Percentiles rank a stretch among this genome's conserved stretches.
Conservation (phyloP, 2,888 invertebrate genomes). For the Drosophila anomelani region DNA sequence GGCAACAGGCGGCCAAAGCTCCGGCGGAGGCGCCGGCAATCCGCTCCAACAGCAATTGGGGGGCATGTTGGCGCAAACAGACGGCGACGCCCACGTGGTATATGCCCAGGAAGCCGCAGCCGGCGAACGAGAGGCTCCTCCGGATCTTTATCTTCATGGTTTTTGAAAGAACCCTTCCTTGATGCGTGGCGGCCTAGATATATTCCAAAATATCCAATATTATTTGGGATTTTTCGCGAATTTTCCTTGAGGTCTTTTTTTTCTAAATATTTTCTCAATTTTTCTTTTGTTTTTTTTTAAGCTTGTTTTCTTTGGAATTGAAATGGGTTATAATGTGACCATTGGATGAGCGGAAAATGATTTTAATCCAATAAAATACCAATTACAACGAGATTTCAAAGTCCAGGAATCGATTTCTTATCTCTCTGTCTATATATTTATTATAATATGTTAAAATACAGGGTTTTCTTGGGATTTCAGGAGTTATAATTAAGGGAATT, state of each 20-base stretch:
- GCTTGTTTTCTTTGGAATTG: constrained; percentile 8
- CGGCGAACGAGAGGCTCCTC: constrained; percentile 99
- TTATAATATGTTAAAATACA: neutral
- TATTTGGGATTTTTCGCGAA: neutral
- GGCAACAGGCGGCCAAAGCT: constrained; percentile 94
- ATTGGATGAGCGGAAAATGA: neutral
- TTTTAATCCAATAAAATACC: constrained; percentile 18
- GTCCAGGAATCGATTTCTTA: constrained; percentile 2
- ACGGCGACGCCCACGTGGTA: constrained; percentile 99
- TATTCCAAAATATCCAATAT: neutral
- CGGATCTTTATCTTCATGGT: constrained; percentile 4
- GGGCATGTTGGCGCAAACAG: constrained; percentile 97
- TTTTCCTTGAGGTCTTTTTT: constrained; percentile 10
- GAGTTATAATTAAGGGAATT: neutral
- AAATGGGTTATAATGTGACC: constrained; percentile 19
- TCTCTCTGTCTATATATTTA: neutral
- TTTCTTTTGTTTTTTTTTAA: constrained; percentile 16
- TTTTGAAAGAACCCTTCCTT: neutral
- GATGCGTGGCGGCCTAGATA: neutral
- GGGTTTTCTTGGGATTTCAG: neutral
- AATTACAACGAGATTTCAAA: constrained; percentile 4
- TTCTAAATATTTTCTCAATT: neutral
- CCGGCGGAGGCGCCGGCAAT: constrained; percentile 98
- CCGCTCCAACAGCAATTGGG: constrained; percentile 93
- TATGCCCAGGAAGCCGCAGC: constrained; percentile 99